phyloP scores from a whole-genome alignment of 64 coral and sea anemone genomes.

The Pocillopora verrucosa region DNA sequence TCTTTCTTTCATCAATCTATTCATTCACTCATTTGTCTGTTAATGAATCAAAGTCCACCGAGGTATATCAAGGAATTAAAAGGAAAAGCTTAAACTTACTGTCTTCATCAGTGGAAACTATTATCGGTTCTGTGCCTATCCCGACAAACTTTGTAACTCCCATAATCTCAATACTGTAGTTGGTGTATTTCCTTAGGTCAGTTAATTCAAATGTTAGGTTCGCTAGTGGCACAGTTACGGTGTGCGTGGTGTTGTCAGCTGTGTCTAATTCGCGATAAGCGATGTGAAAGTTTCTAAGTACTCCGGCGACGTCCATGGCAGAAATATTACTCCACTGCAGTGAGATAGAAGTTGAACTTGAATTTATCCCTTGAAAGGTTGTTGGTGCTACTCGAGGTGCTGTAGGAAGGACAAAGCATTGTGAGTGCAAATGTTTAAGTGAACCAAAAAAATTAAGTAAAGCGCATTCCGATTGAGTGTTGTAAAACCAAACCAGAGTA shows the following conservation, averaged over 20 bases:
- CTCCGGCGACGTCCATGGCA: conserved; percentile 3
- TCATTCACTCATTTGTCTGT: no score
- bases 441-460: neutral
- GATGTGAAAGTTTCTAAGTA: conserved; percentile 32
- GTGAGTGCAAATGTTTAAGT: no score
- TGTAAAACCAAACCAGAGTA: neutral
- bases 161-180: conserved; percentile 39
- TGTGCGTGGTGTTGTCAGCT: conserved; percentile 28
- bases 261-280: conserved; percentile 20
- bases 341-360: conserved; percentile 49
- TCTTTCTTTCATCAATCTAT: no score
- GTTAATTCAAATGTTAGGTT: conserved; percentile 13
- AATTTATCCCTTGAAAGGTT: conserved; percentile 8
- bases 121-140: neutral
- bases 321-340: conserved; percentile 38
- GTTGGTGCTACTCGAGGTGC: conserved; percentile 46
- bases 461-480: neutral
- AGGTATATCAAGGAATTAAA: neutral
- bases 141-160: conserved; percentile 39
- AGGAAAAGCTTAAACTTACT: conserved; percentile 23
- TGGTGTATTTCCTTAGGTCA: conserved; percentile 40
- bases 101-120: conserved; percentile 45
- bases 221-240: conserved; percentile 14
- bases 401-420: neutral
- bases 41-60: neutral